Percentiles rank a stretch among this genome's conserved stretches.
phyloP scores from a whole-genome alignment of 2,888 invertebrate species.

The Camponotus fellah region DNA sequence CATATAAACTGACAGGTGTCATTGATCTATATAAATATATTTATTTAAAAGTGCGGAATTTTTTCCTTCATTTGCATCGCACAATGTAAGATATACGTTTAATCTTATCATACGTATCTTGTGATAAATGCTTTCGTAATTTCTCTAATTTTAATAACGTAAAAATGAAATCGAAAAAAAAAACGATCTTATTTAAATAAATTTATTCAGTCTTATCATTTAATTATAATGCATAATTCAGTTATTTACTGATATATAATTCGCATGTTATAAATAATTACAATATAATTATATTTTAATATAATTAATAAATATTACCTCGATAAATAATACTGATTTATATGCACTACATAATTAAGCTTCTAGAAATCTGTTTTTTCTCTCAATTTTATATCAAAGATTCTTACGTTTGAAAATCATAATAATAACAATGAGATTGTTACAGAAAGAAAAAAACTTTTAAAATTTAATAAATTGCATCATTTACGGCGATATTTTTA shows the following conservation, averaged over 20 bases:
- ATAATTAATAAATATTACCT: neutral
- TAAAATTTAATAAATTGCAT: constrained; percentile 14
- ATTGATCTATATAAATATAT: neutral
- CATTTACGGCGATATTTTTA: constrained; percentile 2
- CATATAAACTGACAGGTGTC: constrained; percentile 3
- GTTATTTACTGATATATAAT: neutral
- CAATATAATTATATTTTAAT: neutral
- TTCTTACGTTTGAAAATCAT: neutral
- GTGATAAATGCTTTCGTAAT: neutral
- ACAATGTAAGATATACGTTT: neutral
- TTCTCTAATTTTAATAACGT: neutral
- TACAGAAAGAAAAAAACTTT: neutral
- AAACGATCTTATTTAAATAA: neutral
- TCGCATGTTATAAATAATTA: neutral
- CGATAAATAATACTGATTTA: neutral
- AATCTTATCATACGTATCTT: neutral
- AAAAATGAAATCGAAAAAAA: neutral
- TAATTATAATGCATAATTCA: neutral
- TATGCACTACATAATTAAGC: neutral
- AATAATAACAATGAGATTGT: neutral
- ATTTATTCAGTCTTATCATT: neutral
- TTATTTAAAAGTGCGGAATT: neutral
- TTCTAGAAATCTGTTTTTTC: neutral
- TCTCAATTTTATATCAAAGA: neutral
- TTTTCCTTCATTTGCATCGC: neutral